Conservation (phyloP, 1,140 invertebrate genomes). For the Phthorimaea operculella region DNA sequence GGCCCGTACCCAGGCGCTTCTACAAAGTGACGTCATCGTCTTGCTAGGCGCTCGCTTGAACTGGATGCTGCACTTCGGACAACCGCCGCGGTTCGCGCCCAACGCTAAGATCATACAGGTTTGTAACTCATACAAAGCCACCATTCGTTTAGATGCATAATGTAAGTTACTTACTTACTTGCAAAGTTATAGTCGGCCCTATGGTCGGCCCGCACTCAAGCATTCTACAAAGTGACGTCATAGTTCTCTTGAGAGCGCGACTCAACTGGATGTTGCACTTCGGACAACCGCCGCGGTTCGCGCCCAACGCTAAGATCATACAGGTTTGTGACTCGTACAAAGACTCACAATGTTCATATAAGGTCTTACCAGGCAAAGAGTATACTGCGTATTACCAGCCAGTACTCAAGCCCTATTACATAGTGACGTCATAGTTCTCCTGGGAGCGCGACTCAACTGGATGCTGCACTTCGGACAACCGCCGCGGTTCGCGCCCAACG, state of each 20-base stretch:
- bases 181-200: no score
- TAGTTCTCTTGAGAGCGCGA: constrained; percentile 89
- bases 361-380: no score
- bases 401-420: constrained; percentile 86
- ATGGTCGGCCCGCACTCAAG: constrained; percentile 85
- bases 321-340: no score
- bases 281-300: constrained; percentile 87
- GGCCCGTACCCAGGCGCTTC: constrained; percentile 86
- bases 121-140: no score
- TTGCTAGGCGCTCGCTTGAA: constrained; percentile 93
- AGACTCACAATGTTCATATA: no score
- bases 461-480: constrained; percentile 95
- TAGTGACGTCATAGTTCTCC: constrained; percentile 88
- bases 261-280: constrained; percentile 99
- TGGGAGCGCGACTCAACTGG: constrained; percentile 96
- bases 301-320: constrained; percentile 86
- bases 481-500: constrained; percentile 84
- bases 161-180: no score
- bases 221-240: constrained; percentile 88
- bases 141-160: no score
- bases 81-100: constrained; percentile 82
- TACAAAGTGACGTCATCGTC: constrained; percentile 89
- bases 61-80: constrained; percentile 98
- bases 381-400: constrained; percentile 85
- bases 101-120: constrained; percentile 93